Conservation (phyloP, 2,113 vertebrate species). For the Chiloscyllium plagiosum region DNA sequence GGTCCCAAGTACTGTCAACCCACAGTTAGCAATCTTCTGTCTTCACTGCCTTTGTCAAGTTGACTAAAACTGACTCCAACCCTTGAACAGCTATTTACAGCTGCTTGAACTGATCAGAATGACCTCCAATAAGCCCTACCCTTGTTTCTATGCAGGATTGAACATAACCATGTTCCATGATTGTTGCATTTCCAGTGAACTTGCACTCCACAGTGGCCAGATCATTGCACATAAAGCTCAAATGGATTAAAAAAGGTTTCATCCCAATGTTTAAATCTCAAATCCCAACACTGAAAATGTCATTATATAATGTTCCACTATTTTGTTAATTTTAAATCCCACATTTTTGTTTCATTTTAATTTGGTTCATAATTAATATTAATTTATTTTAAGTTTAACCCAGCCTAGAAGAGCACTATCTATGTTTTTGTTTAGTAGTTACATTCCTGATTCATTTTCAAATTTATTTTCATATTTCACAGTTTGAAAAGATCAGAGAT, state of each 20-base stretch:
- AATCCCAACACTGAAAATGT: neutral
- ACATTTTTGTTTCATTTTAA: neutral
- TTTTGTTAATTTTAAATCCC: neutral
- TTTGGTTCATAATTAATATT: neutral
- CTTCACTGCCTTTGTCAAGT: too few relatives aligned
- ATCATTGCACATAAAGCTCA: too few relatives aligned
- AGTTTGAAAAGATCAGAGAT: neutral
- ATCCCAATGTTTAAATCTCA: neutral
- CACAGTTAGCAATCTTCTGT: too few relatives aligned
- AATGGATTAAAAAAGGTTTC: neutral
- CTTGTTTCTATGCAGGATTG: too few relatives aligned
- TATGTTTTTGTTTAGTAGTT: neutral
- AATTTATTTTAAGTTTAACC: neutral
- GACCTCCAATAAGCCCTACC: too few relatives aligned
- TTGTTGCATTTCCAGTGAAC: too few relatives aligned
- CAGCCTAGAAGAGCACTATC: neutral
- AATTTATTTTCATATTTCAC: neutral
- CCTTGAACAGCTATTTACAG: too few relatives aligned
- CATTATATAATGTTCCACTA: neutral
- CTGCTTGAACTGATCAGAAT: too few relatives aligned
- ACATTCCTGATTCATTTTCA: neutral
- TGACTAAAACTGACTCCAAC: too few relatives aligned
- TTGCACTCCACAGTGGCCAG: too few relatives aligned
- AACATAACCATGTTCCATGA: too few relatives aligned
- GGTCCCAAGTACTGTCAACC: too few relatives aligned